Evolutionary conservation across 2,113 vertebrate species (phyloP).

Genomic region (Phodopus roborovskii): DNA sequence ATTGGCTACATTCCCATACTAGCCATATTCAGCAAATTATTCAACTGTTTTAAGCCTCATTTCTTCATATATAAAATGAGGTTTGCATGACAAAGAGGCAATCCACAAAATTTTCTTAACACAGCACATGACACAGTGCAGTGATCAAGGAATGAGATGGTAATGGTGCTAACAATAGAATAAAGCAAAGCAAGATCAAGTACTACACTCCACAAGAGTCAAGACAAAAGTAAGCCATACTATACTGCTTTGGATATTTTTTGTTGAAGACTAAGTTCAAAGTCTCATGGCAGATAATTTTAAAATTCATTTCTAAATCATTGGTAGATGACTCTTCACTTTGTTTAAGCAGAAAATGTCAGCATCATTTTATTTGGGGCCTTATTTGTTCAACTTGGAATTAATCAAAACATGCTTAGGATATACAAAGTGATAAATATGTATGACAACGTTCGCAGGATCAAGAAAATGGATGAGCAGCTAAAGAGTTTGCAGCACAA

Average conservation of each 20-base stretch:
- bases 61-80: not conserved
- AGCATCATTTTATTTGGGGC: not conserved
- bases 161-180: not conserved
- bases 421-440: not conserved
- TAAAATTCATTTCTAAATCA: not conserved
- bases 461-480: not conserved
- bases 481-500: not conserved
- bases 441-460: not conserved
- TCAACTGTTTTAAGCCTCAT: not conserved
- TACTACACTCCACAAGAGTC: not conserved
- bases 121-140: not conserved
- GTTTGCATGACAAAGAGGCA: not conserved
- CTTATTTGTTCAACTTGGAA: not conserved
- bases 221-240: not conserved
- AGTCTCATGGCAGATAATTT: not conserved
- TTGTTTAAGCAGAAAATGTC: not conserved
- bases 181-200: not conserved
- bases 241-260: not conserved
- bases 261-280: constrained; percentile 37
- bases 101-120: not conserved
- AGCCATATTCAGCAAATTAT: not conserved
- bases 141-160: not conserved
- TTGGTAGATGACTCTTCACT: not conserved
- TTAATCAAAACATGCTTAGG: not conserved
- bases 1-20: not conserved